Percentiles rank a stretch among this genome's conserved stretches.
phyloP scores from a whole-genome alignment of 2,888 invertebrate species.

The Ethmia dodecea region DNA sequence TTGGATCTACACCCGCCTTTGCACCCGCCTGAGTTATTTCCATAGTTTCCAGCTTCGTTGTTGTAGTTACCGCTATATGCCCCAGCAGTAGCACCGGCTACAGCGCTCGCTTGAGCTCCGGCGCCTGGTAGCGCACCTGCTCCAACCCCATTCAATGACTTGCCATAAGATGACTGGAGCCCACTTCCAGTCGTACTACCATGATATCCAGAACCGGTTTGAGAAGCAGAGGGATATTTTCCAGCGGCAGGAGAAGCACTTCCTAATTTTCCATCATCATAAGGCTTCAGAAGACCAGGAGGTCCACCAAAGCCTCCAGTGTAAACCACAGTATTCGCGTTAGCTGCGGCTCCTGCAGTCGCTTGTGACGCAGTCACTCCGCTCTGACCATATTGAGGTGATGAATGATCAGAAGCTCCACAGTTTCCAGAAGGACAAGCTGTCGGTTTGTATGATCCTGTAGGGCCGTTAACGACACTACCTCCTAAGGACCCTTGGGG shows the following conservation, averaged over 20 bases:
- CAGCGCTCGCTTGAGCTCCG: constrained; percentile 34
- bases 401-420: constrained; percentile 3
- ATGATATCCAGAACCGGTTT: constrained; percentile 14
- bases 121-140: constrained; percentile 20
- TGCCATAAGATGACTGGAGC: constrained; percentile 17
- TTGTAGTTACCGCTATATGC: constrained; percentile 18
- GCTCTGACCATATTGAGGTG: constrained; percentile 10
- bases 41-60: constrained; percentile 1
- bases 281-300: constrained; percentile 56
- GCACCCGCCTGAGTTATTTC: constrained; percentile 31
- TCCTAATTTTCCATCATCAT: constrained; percentile 41
- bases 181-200: constrained; percentile 16
- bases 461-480: neutral
- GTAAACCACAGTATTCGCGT: constrained; percentile 44
- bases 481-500: too few relatives aligned
- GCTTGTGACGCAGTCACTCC: constrained; percentile 14
- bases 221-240: constrained; percentile 14
- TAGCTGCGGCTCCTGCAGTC: constrained; percentile 29
- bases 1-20: constrained; percentile 32
- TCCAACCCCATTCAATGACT: constrained; percentile 15
- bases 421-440: constrained; percentile 15
- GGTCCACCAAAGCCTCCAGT: constrained; percentile 66
- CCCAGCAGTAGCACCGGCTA: constrained; percentile 32
- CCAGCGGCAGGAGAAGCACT: constrained; percentile 14
- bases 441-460: constrained; percentile 1